These are phyloP conservation scores for Thymallus thymallus DNA, from an alignment of 2,113 vertebrate species.

Conservation along the genomic window DNA sequence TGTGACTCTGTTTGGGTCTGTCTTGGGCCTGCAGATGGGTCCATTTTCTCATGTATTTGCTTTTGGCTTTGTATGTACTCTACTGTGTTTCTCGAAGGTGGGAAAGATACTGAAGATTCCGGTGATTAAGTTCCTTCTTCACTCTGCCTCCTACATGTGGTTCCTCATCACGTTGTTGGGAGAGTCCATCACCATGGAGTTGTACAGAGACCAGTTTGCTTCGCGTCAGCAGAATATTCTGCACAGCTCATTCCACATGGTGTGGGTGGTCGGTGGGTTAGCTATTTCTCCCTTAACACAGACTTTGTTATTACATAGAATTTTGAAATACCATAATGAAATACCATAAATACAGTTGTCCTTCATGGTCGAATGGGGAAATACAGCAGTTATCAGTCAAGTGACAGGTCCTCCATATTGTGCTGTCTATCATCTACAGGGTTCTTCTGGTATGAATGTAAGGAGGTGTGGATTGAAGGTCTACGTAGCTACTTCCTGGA, in stretches of 20 bases:
- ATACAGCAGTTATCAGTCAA: not conserved
- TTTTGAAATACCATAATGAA: not conserved
- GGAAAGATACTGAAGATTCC: slow-evolving; percentile 82
- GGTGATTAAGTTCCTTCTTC: slow-evolving; percentile 87
- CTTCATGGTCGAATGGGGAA: too few relatives aligned
- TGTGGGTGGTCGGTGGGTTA: slow-evolving; percentile 87
- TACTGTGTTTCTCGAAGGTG: slow-evolving; percentile 56
- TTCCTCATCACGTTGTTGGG: slow-evolving; percentile 84
- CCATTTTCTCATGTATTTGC: not conserved
- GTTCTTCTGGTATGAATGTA: slow-evolving; percentile 91
- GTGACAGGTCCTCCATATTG: not conserved
- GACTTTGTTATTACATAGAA: not conserved
- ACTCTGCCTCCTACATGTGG: slow-evolving; percentile 89
- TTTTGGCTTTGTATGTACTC: not conserved
- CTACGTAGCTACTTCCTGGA: slow-evolving; percentile 83
- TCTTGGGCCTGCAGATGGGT: not conserved
- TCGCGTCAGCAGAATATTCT: slow-evolving; percentile 80
- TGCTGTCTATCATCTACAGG: slow-evolving; percentile 60
- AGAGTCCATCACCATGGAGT: slow-evolving; percentile 85
- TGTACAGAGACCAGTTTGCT: slow-evolving; percentile 70
- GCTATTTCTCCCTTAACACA: not conserved
- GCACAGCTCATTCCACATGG: slow-evolving; percentile 87
- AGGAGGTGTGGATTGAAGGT: slow-evolving; percentile 91
- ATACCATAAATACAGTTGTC: too few relatives aligned
- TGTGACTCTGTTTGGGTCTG: not conserved